Evolutionary conservation across 2,888 invertebrate species (phyloP).

Genomic region (Phengaris arion): DNA sequence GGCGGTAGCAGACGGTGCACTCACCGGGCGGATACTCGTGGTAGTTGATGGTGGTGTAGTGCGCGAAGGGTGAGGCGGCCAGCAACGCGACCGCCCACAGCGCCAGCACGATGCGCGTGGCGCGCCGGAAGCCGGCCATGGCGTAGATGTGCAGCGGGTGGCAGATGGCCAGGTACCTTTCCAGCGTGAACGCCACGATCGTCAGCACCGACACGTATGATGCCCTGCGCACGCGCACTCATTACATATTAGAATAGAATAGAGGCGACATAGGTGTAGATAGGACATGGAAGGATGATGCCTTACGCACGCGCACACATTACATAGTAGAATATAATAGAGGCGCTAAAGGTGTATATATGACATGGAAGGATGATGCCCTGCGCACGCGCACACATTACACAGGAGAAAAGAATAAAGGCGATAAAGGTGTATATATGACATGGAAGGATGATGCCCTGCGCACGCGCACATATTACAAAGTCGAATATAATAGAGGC

Average conservation of each 20-base stretch:
- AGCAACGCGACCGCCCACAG: conserved; percentile 88
- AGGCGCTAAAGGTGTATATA: too few relatives aligned
- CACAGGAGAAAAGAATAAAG: too few relatives aligned
- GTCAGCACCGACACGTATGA: conserved; percentile 95
- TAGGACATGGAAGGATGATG: too few relatives aligned
- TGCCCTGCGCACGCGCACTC: conserved; percentile 79
- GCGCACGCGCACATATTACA: too few relatives aligned
- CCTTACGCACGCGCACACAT: too few relatives aligned
- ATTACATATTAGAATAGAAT: not conserved
- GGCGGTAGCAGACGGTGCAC: too few relatives aligned
- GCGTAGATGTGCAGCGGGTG: conserved; percentile 90
- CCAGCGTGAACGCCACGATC: conserved; percentile 94
- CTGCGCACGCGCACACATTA: too few relatives aligned
- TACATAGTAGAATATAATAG: too few relatives aligned
- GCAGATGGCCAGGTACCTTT: conserved; percentile 94
- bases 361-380: too few relatives aligned
- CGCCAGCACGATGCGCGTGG: conserved; percentile 86
- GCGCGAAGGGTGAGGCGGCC: conserved; percentile 87
- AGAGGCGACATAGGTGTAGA: not conserved
- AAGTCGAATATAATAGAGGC: too few relatives aligned
- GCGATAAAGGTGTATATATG: too few relatives aligned
- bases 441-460: too few relatives aligned
- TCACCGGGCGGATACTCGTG: conserved; percentile 84
- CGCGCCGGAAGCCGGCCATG: conserved; percentile 90
- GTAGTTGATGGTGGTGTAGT: conserved; percentile 87